phyloP scores from a whole-genome alignment of 2,888 invertebrate species.

The Nymphalis urticae region DNA sequence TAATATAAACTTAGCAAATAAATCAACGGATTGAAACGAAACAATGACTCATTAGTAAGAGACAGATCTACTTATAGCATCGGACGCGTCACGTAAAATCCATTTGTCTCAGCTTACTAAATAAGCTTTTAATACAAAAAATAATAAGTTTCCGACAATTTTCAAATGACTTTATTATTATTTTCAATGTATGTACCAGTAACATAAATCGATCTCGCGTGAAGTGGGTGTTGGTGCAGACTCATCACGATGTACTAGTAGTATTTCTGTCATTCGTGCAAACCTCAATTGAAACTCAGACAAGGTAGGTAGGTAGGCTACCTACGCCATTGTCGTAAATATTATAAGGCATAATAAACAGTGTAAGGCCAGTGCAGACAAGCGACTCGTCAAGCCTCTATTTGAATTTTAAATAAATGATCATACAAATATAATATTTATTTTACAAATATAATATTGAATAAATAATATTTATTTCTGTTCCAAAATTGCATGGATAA shows the following conservation, averaged over 20 bases:
- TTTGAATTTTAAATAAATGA: not conserved
- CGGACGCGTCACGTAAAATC: constrained; percentile 10
- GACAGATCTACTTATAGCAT: constrained; percentile 20
- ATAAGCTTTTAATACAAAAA: no score
- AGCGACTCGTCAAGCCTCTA: not conserved
- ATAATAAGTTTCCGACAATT: no score
- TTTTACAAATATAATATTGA: no score
- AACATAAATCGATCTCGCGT: not conserved
- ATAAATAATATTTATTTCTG: no score
- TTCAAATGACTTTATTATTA: no score
- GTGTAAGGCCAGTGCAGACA: not conserved
- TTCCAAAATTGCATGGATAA: no score
- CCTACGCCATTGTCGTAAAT: constrained; percentile 9
- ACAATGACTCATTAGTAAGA: constrained; percentile 26
- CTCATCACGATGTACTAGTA: constrained; percentile 1
- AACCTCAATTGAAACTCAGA: constrained; percentile 11
- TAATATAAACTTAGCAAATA: not conserved
- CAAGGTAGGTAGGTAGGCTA: not conserved
- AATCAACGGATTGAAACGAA: not conserved
- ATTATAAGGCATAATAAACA: not conserved
- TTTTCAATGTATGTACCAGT: not conserved
- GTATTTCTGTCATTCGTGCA: constrained; percentile 2
- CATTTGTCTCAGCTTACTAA: constrained; percentile 13
- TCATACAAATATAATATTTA: no score
- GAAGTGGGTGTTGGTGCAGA: not conserved